Evolutionary conservation across 1,140 invertebrate genomes (phyloP), one percentile per base, ranked within the genome.

Genomic region (Drosophila sulfurigaster): DNA sequence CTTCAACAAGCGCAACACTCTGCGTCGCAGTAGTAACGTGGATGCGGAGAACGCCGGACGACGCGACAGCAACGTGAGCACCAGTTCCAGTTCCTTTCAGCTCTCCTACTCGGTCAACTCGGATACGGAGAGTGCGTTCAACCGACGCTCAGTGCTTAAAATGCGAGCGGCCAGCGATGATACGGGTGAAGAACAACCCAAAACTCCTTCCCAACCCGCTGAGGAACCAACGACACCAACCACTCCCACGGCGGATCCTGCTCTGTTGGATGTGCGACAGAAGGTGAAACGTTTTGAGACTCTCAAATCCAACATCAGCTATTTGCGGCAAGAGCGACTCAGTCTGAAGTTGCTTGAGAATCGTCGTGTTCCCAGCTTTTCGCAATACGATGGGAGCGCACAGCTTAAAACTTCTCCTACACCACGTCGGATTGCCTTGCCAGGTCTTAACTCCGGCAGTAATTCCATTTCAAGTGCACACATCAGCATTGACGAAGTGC

Each of bases 261-360:
- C 91, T 0, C 66, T 77, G 32, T 54, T 92, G 30, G 87, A 85
- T 72, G 91, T 92, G 5, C 79, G 82, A 2, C 87, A 92, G 41
- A 92, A 92, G 74, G 82, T 91, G 43, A 73, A 91, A 20, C 80
- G 81, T 6, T 92, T 92, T 45, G 91, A 92, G 46, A 82, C 79
- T 0, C 54, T 89, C 0, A 80, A 89, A 41, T 60, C 68, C 4
- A 78, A 32, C 15, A 67, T 88, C 1, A 30, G 11, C 4, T 89
- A 68, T 7, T 38, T 59, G 28, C 77, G 77, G 3, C 78, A 89
- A 28, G 85, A 89, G 51, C 49, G 85, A 2, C 43, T 71, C 1
- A 89, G 85, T 3, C 63, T 89, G 0, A 89, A 89, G 3, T 16
- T 89, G 32, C 69, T 89, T 3, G 85, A 85, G 59, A 85, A 85